phyloP scores from a whole-genome alignment of 2,797 vertebrate species.

The Anguilla marmorata region DNA sequence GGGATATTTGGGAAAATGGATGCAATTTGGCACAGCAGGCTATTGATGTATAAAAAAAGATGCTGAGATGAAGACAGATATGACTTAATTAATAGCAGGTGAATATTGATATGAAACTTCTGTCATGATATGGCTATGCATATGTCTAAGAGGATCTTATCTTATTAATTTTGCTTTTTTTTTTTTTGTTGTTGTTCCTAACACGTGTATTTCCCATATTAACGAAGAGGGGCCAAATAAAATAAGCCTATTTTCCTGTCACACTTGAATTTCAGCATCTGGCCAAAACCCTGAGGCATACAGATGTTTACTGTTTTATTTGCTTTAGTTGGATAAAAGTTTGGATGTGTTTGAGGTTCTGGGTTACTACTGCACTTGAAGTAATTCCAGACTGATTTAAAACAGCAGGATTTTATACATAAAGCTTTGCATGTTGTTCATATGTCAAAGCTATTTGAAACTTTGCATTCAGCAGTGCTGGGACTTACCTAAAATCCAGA shows the following conservation, averaged over 20 bases:
- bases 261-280: conserved; percentile 28
- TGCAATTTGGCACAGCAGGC: not conserved
- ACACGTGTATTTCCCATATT: not conserved
- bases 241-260: conserved; percentile 17
- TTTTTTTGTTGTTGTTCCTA: not conserved
- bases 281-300: not conserved
- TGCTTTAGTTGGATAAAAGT: conserved; percentile 20
- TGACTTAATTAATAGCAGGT: conserved; percentile 17
- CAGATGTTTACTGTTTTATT: conserved; percentile 24
- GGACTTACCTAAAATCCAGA: not conserved
- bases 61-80: not conserved
- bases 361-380: conserved; percentile 14
- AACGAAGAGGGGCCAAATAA: not conserved
- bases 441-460: conserved; percentile 14
- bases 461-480: not conserved
- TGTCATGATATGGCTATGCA: not conserved
- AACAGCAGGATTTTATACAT: conserved; percentile 22
- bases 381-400: conserved; percentile 25
- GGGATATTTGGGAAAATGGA: not conserved
- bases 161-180: not conserved
- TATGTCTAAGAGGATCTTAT: not conserved
- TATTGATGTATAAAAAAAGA: not conserved
- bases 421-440: conserved; percentile 30
- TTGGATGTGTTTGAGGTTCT: conserved; percentile 12
- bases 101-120: not conserved